Base-by-base conservation (phyloP, 2,888 invertebrate genomes). In the Pyrrhosoma nymphula region DNA sequence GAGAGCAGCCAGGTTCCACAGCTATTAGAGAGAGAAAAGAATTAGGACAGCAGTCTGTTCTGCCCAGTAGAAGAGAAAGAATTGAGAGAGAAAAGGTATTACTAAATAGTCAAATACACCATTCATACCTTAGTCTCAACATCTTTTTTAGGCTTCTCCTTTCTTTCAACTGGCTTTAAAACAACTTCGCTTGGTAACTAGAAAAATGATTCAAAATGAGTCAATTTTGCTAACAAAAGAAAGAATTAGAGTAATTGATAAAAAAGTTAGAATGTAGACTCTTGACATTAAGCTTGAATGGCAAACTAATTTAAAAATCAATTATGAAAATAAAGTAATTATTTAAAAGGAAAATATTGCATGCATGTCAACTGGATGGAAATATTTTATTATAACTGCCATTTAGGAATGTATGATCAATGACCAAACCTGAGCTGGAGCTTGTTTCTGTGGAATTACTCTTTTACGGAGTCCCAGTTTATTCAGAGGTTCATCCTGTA, bases 401-500 rank as follows among this genome's bases (percentile, higher is more conserved):
- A 93, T 60, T 20, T 63, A 69, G n/a, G 20, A 63, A 93, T 63
- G 35, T 39, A 63, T 47, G 39, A 93, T 39, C 26, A 60, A 26
- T 69, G 63, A 26, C 60, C 93, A 93, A 93, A 93, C 93, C 93
- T 93, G 63, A 39, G 93, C 63, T 47, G 30, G 18, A 39, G 47
- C 39, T 69, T 39, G 69, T 93, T 93, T 93, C 93, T 93, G 69
- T 47, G 93, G 93, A 69, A 93, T 93, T 39, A 39, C 16, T 63
- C 93, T 63, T 93, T 93, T 93, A 93, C 93, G 93, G 30, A 93
- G 93, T 93, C 63, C 63, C 39, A 93, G 26, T 93, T 93, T 93
- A 82, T 35, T 82, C 63, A 93, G 26, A 47, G 93, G 93, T 47
- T 93, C 93, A 93, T 93, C 93, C 93, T 93, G 69, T 47, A 26